A percentile compares a stretch with the other conserved stretches of the same genome.
Conservation (phyloP, 2,888 invertebrate species). For the Ennomos erosarius region DNA sequence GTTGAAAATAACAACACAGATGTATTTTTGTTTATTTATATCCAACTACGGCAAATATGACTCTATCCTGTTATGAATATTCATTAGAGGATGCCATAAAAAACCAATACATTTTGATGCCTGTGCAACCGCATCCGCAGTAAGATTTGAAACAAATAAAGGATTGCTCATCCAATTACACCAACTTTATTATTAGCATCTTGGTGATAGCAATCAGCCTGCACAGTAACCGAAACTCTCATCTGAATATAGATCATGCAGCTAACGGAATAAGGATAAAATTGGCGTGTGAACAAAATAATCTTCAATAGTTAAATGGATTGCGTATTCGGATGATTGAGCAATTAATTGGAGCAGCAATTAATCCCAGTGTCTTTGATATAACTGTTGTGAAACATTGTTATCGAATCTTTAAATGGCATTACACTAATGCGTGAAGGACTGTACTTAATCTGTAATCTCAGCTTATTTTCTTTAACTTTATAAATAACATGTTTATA, state of each 20-base stretch:
- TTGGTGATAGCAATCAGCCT: conserved; percentile 22
- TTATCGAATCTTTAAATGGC: conserved; percentile 20
- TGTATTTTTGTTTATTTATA: too few relatives aligned
- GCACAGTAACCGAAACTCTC: not conserved
- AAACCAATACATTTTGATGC: too few relatives aligned
- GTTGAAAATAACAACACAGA: too few relatives aligned
- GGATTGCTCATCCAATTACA: conserved; percentile 18
- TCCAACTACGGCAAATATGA: too few relatives aligned
- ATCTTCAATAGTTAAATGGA: conserved; percentile 22
- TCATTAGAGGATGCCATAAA: too few relatives aligned
- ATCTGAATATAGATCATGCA: conserved; percentile 4
- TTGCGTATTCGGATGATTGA: conserved; percentile 38
- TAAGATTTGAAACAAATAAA: conserved; percentile 6
- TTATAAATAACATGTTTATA: too few relatives aligned
- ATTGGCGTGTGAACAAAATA: conserved; percentile 8
- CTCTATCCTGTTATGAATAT: too few relatives aligned
- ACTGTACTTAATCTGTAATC: too few relatives aligned
- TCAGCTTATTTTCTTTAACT: too few relatives aligned
- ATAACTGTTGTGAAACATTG: conserved; percentile 31
- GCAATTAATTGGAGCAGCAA: conserved; percentile 43
- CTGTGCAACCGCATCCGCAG: not conserved
- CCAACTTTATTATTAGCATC: conserved; percentile 16
- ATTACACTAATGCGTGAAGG: not conserved
- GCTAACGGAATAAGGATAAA: conserved; percentile 14
- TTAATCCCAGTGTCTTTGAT: conserved; percentile 37